Evolutionary conservation across 2,113 vertebrate genomes (phyloP), one percentile per base, ranked within the genome.

Genomic region (Laticauda laticaudata): DNA sequence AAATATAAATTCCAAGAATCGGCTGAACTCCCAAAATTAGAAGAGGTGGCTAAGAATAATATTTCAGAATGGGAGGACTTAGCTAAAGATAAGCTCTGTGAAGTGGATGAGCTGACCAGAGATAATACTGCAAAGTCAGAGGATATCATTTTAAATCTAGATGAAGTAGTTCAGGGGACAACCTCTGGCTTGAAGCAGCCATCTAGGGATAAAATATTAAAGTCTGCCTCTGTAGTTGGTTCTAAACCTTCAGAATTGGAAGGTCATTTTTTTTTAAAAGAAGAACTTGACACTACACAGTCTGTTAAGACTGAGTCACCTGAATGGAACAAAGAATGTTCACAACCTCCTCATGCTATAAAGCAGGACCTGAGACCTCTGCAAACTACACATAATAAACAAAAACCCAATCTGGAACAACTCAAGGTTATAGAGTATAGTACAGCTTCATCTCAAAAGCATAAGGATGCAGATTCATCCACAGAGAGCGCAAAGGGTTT

Each of bases 401-500:
- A 14, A 14, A 95, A 92, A 8, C 34, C 5, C 90, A 94, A 94
- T 57, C 89, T 94, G 39, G 95, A 93, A 15, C 57, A 57, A 0
- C 8, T 45, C 24, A 88, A 93, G 55, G 29, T 1, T 0, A 0
- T 3, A 85, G 18, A 91, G 55, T 92, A 24, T 87, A 88, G 61
- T 7, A 51, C 90, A 61, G 12, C 12, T 57, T 94, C 55, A 53
- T 45, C 92, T 86, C 92, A 86, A 95, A 88, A 96, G 69, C 93
- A 55, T 0, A 75, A 64, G 48, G 94, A 94, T 45, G 45, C 86
- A 53, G 59, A 53, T 81, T 54, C 93, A 86, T 90, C 94, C 86
- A n/a, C 24, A 2, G 90, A 92, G 61, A 91, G 54, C 81, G 91
- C 92, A 48, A 86, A 95, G 55, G 95, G 87, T 29, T 96, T 93